phyloP scores from a whole-genome alignment of 2,888 invertebrate species.

The Archips crataeganus region DNA sequence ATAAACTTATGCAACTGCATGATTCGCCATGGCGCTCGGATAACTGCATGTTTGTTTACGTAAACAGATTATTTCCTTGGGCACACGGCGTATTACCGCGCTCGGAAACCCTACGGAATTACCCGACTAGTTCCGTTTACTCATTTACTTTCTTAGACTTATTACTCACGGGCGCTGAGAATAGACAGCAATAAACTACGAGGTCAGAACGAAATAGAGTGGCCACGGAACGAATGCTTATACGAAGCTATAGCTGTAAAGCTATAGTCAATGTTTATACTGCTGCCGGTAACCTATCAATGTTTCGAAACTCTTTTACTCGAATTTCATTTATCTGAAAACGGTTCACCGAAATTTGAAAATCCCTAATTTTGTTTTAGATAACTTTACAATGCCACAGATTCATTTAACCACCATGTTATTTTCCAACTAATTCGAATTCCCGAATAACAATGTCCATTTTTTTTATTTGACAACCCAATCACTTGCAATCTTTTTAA shows the following conservation, averaged over 20 bases:
- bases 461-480: too few species aligned
- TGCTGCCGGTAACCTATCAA: too few species aligned
- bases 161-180: slow-evolving; percentile 51
- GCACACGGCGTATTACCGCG: slow-evolving; percentile 69
- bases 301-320: too few species aligned
- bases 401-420: too few species aligned
- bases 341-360: too few species aligned
- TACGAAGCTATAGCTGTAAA: neutral
- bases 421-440: too few species aligned
- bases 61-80: slow-evolving; percentile 77
- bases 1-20: slow-evolving; percentile 13
- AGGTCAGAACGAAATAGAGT: slow-evolving; percentile 1
- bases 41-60: slow-evolving; percentile 54
- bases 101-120: slow-evolving; percentile 68
- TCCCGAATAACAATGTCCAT: too few species aligned
- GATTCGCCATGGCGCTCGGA: neutral
- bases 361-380: too few species aligned
- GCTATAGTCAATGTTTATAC: neutral
- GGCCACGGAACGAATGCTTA: neutral
- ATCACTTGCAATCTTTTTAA: too few species aligned
- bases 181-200: slow-evolving; percentile 24
- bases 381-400: too few species aligned
- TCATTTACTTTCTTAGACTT: slow-evolving; percentile 63
- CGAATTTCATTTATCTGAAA: too few species aligned
- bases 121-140: slow-evolving; percentile 64